Evolutionary conservation across 2,113 vertebrate genomes (phyloP).

Genomic region (Rhinoptilus africanus): DNA sequence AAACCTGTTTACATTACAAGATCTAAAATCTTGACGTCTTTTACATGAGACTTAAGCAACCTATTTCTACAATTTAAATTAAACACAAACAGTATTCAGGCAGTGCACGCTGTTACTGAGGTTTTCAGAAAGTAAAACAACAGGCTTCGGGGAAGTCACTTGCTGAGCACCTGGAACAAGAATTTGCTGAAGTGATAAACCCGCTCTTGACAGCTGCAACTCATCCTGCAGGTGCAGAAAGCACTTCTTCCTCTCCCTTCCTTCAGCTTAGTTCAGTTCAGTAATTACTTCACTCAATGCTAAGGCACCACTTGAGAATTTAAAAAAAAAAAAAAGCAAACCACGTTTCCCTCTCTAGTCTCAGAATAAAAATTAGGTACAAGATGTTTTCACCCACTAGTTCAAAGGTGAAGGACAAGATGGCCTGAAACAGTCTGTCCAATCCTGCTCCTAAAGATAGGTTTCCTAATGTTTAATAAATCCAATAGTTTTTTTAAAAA

Average conservation of each 20-base stretch:
- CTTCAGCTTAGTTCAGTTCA: not conserved
- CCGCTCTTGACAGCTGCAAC: conserved; percentile 55
- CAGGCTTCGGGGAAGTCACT: conserved; percentile 42
- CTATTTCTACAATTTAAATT: not conserved
- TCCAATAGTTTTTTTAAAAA: not conserved
- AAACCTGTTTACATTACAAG: not conserved
- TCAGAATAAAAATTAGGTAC: not conserved
- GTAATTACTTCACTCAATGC: not conserved
- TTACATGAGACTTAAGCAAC: not conserved
- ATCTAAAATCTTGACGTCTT: not conserved
- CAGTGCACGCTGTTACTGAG: not conserved
- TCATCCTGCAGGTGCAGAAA: conserved; percentile 62
- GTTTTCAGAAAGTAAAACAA: conserved; percentile 22
- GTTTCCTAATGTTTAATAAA: not conserved
- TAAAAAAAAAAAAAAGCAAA: not conserved
- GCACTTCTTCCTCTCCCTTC: conserved; percentile 42
- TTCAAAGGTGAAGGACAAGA: not conserved
- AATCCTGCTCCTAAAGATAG: not conserved
- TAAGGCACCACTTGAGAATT: not conserved
- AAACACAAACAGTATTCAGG: not conserved
- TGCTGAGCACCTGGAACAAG: conserved; percentile 50
- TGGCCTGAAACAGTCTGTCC: not conserved
- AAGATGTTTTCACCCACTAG: not conserved
- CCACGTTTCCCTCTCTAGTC: not conserved
- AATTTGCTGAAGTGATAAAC: conserved; percentile 53